phyloP scores from a whole-genome alignment of 2,888 invertebrate species.

The Neria commutata region DNA sequence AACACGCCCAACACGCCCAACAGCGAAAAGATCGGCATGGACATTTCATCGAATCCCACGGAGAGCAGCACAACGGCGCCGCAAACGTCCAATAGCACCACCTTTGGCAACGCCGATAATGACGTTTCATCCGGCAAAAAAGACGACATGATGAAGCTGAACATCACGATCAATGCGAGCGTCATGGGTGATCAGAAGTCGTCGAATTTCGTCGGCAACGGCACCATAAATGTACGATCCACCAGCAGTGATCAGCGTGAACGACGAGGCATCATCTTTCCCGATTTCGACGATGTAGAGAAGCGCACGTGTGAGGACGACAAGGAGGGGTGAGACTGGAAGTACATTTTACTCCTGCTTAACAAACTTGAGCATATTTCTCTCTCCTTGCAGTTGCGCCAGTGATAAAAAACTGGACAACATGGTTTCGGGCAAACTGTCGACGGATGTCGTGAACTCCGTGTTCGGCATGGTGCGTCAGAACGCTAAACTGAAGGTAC shows the following conservation, averaged over 20 bases:
- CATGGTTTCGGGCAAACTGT: conserved; percentile 47
- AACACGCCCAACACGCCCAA: conserved; percentile 41
- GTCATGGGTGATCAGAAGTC: conserved; percentile 44
- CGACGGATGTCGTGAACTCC: conserved; percentile 47
- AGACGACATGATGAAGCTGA: conserved; percentile 44
- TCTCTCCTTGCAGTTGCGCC: neutral
- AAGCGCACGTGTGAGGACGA: conserved; percentile 11
- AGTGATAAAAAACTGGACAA: conserved; percentile 29
- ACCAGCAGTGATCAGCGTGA: conserved; percentile 24
- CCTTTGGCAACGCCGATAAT: neutral
- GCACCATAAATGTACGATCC: conserved; percentile 43
- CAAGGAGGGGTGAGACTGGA: neutral
- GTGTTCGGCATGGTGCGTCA: conserved; percentile 45
- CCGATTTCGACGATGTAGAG: conserved; percentile 1
- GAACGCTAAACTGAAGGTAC: conserved; percentile 42
- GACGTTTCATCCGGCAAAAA: conserved; percentile 9
- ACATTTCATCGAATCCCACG: neutral
- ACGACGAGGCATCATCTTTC: conserved; percentile 19
- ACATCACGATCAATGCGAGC: conserved; percentile 53
- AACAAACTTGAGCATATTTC: neutral
- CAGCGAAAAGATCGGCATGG: neutral
- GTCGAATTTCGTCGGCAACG: conserved; percentile 46
- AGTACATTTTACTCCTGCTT: too few relatives aligned
- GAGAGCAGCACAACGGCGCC: conserved; percentile 11
- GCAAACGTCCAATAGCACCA: conserved; percentile 14